phyloP scores from a whole-genome alignment of 2,888 invertebrate species.

The Caenorhabditis panamensis region DNA sequence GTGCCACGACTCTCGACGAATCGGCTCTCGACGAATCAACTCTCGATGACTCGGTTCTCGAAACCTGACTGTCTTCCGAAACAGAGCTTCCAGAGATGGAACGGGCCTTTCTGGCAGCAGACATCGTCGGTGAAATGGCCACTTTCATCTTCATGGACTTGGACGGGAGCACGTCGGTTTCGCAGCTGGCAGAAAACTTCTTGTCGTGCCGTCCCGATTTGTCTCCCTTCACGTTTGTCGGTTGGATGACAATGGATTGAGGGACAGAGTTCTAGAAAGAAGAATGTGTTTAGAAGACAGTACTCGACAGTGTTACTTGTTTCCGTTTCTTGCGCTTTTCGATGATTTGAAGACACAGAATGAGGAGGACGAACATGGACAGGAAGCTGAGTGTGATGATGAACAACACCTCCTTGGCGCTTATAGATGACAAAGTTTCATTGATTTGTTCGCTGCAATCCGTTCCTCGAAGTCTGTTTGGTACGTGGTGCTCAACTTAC shows the following conservation, averaged over 20 bases:
- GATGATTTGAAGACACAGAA: conserved; percentile 36
- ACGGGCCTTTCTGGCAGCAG: conserved; percentile 21
- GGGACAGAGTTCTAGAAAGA: conserved; percentile 31
- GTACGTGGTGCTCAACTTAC: conserved; percentile 3
- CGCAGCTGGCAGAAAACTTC: conserved; percentile 32
- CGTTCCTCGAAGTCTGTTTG: neutral
- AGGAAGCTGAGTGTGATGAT: conserved; percentile 42
- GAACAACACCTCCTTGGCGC: conserved; percentile 48
- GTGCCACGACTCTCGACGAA: too few relatives aligned
- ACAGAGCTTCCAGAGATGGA: conserved; percentile 12
- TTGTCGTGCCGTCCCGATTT: conserved; percentile 29
- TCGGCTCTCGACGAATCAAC: neutral
- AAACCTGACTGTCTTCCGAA: conserved; percentile 31
- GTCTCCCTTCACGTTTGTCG: conserved; percentile 30
- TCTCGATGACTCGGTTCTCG: conserved; percentile 24
- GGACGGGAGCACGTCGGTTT: conserved; percentile 55
- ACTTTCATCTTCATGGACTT: conserved; percentile 57
- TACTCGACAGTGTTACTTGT: neutral
- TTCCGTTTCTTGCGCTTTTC: conserved; percentile 33
- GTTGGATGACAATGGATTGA: conserved; percentile 56
- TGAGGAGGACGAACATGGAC: conserved; percentile 26
- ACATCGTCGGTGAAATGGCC: conserved; percentile 32
- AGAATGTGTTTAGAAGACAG: neutral
- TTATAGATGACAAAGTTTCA: conserved; percentile 38
- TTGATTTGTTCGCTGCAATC: conserved; percentile 41